These are phyloP conservation scores for Melangyna quadrimaculata DNA, from an alignment of 2,888 invertebrate species.

Conservation along the genomic window DNA sequence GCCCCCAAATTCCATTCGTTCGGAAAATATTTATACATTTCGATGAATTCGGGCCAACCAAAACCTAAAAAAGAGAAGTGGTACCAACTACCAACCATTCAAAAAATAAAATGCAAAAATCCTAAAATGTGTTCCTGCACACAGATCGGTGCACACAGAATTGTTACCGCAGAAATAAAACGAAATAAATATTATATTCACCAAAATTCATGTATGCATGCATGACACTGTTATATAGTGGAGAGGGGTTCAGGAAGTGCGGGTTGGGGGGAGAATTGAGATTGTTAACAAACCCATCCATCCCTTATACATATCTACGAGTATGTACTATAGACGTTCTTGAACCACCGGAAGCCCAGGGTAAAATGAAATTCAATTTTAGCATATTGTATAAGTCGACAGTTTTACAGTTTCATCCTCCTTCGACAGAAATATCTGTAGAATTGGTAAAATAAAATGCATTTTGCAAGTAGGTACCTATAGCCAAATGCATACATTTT, in stretches of 20 bases:
- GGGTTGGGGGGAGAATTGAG: neutral
- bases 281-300: neutral
- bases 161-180: constrained; percentile 46
- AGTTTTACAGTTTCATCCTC: constrained; percentile 27
- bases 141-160: constrained; percentile 23
- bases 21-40: constrained; percentile 28
- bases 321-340: no score
- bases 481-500: neutral
- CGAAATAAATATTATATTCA: constrained; percentile 21
- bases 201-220: neutral
- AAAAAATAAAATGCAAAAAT: constrained; percentile 2
- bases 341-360: constrained; percentile 18
- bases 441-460: constrained; percentile 44
- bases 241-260: no score
- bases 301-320: no score
- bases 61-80: neutral
- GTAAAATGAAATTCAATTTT: constrained; percentile 47
- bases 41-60: constrained; percentile 5
- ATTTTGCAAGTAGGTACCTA: constrained; percentile 5
- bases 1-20: constrained; percentile 39
- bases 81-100: neutral
- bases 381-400: constrained; percentile 48
- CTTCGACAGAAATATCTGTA: constrained; percentile 18
- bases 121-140: constrained; percentile 51
- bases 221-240: neutral